phyloP scores from a whole-genome alignment of 53 echinoderm and acorn worm species.

The Stichopus horrens region DNA sequence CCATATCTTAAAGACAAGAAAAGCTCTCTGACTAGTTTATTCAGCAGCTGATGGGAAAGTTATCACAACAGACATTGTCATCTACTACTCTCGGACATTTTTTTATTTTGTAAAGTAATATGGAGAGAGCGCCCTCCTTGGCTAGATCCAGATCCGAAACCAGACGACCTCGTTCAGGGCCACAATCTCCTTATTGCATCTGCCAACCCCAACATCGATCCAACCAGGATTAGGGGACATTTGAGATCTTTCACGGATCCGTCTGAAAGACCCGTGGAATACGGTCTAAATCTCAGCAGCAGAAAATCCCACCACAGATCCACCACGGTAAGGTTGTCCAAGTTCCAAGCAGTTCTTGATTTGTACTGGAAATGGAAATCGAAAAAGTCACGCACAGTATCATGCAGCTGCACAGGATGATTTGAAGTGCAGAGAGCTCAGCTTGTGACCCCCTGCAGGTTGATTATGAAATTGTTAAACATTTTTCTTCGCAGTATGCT shows the following conservation, averaged over 20 bases:
- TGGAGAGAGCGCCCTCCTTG: constrained; percentile 74
- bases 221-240: constrained; percentile 59
- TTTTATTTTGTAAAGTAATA: constrained; percentile 15
- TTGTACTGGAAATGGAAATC: neutral
- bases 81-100: neutral
- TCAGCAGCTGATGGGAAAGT: too few relatives aligned
- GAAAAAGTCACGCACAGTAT: too few relatives aligned
- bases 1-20: too few relatives aligned
- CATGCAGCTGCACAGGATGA: too few relatives aligned
- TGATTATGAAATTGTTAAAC: too few relatives aligned
- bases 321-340: constrained; percentile 29
- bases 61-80: neutral
- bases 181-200: constrained; percentile 67
- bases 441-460: too few relatives aligned
- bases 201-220: constrained; percentile 74
- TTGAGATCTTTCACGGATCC: constrained; percentile 86
- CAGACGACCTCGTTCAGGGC: constrained; percentile 70
- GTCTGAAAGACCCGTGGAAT: constrained; percentile 65
- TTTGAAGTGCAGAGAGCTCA: too few relatives aligned
- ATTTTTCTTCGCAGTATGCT: too few relatives aligned
- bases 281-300: constrained; percentile 63
- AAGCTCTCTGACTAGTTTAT: too few relatives aligned
- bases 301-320: constrained; percentile 78
- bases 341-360: neutral
- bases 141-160: constrained; percentile 80